Evolutionary conservation across 1,140 invertebrate genomes (phyloP).

Genomic region (Diorhabda carinulata): DNA sequence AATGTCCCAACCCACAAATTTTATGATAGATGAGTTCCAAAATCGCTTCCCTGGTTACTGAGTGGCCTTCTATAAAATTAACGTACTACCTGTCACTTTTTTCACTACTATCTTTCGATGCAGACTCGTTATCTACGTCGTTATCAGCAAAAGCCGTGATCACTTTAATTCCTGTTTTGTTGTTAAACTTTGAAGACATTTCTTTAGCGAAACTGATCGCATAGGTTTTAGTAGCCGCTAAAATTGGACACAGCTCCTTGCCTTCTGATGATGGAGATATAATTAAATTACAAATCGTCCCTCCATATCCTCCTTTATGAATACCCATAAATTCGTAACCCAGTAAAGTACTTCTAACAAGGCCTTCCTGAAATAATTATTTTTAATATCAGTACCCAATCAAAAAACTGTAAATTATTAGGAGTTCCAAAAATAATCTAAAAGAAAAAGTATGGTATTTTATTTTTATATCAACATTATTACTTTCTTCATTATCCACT

Average conservation of each 20-base stretch:
- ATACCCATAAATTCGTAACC: slow-evolving; percentile 49
- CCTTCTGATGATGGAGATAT: neutral
- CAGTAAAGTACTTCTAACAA: slow-evolving; percentile 47
- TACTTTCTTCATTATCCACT: too few relatives aligned
- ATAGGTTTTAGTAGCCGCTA: slow-evolving; percentile 50
- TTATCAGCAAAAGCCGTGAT: slow-evolving; percentile 40
- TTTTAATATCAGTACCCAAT: too few relatives aligned
- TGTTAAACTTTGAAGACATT: slow-evolving; percentile 39
- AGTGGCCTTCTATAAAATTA: too few relatives aligned
- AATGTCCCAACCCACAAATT: too few relatives aligned
- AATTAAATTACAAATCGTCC: slow-evolving; percentile 4
- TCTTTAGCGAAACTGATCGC: slow-evolving; percentile 52
- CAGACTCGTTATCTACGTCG: neutral
- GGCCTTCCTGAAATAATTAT: slow-evolving; percentile 40
- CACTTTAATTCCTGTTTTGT: slow-evolving; percentile 47
- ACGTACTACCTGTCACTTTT: too few relatives aligned
- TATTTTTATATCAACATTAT: too few relatives aligned
- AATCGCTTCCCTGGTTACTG: too few relatives aligned
- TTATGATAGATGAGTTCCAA: too few relatives aligned
- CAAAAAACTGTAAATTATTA: too few relatives aligned
- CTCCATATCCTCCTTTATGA: slow-evolving; percentile 40
- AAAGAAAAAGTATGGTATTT: too few relatives aligned
- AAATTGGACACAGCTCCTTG: slow-evolving; percentile 45
- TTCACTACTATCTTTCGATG: too few relatives aligned
- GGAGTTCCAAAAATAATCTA: too few relatives aligned